These are phyloP conservation scores for Romanogobio albipinnatus DNA, from an alignment of 2,113 vertebrate genomes.

Conservation along the genomic window DNA sequence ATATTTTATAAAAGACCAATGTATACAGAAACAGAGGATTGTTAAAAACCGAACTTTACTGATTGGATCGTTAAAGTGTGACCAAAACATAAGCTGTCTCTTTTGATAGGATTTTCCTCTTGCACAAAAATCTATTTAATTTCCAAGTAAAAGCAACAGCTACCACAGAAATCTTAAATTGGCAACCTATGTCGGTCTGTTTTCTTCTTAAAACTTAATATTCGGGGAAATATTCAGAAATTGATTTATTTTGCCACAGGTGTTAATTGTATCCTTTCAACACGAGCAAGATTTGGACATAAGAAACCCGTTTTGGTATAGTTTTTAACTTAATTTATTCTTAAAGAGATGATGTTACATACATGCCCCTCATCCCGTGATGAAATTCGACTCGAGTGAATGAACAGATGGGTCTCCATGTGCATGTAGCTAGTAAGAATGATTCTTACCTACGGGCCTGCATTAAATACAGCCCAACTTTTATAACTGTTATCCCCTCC, in stretches of 20 bases:
- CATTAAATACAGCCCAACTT: conserved; percentile 40
- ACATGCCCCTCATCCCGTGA: conserved; percentile 66
- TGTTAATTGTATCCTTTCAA: conserved; percentile 87
- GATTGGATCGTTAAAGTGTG: conserved; percentile 84
- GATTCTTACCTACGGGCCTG: conserved; percentile 49
- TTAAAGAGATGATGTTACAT: conserved; percentile 80
- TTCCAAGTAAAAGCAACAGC: conserved; percentile 71
- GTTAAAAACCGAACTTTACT: conserved; percentile 77
- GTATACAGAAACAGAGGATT: conserved; percentile 90
- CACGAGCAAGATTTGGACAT: conserved; percentile 81
- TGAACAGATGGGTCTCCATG: conserved; percentile 63
- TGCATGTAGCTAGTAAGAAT: conserved; percentile 76
- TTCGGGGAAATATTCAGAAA: conserved; percentile 76
- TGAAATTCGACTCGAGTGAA: conserved; percentile 15
- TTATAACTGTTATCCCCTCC: conserved; percentile 46
- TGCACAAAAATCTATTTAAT: conserved; percentile 78
- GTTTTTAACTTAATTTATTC: conserved; percentile 92
- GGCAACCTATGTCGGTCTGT: conserved; percentile 79
- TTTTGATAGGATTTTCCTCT: conserved; percentile 74
- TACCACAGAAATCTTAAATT: conserved; percentile 61
- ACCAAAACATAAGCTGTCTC: conserved; percentile 85
- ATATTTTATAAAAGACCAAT: conserved; percentile 93
- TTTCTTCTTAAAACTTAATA: conserved; percentile 79
- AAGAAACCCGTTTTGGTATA: conserved; percentile 77
- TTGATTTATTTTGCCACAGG: conserved; percentile 81